A percentile compares a stretch with the other conserved stretches of the same genome.
phyloP scores from a whole-genome alignment of 2,113 vertebrate species.

The Pygathrix nemaeus region DNA sequence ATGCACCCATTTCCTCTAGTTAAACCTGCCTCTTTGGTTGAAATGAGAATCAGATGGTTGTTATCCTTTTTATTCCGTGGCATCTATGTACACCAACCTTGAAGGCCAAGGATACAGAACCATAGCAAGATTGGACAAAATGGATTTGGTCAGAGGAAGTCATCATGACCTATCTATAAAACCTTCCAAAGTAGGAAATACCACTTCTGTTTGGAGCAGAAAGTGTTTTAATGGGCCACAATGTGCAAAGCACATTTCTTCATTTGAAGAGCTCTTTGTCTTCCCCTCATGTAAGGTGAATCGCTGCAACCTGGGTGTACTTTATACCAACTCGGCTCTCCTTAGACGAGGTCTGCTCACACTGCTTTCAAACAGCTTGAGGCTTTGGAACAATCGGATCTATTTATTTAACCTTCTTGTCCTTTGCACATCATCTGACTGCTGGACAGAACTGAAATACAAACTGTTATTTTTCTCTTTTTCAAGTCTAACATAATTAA shows the following conservation, averaged over 20 bases:
- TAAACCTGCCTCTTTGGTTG: neutral
- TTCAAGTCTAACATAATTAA: neutral
- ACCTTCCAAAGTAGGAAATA: neutral
- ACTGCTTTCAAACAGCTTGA: neutral
- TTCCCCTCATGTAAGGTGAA: rapidly evolving
- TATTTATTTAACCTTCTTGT: neutral
- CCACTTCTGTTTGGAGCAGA: neutral
- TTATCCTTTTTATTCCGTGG: neutral
- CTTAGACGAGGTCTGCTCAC: neutral
- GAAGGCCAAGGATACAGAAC: neutral
- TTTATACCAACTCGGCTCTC: neutral
- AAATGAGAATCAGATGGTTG: neutral
- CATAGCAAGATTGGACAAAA: neutral
- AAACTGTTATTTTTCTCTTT: neutral
- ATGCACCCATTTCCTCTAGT: neutral
- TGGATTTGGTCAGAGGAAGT: neutral
- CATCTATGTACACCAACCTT: rapidly evolving
- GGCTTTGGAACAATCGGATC: neutral
- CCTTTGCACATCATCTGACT: neutral
- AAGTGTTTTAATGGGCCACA: too few species aligned
- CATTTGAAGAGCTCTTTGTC: rapidly evolving
- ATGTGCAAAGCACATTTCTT: too few species aligned
- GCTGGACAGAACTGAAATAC: neutral
- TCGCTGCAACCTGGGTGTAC: rapidly evolving
- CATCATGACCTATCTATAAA: neutral